Evolutionary conservation across 2,888 invertebrate genomes (phyloP), one percentile per base, ranked within the genome.

Genomic region (Resseliella maxima): DNA sequence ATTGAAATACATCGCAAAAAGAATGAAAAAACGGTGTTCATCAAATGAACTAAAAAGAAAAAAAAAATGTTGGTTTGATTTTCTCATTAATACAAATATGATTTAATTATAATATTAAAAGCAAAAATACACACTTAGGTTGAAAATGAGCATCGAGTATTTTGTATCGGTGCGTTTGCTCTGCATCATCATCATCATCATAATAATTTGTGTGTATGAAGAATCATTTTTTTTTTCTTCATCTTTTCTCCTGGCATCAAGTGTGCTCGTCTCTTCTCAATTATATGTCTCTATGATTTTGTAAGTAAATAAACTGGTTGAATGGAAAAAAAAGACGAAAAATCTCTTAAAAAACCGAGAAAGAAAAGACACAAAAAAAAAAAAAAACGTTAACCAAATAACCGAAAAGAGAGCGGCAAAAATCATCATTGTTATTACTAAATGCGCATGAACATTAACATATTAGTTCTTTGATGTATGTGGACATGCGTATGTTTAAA

Each of bases 361-460:
- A 50, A 8, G 21, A 50, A 50, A 50, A 50, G 15, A 50, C 50
- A 50, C 50, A 50, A 6, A 8, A 10, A 50, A 41, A 41, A 41
- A 8, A 6, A 50, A 12, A 36, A 36, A 81, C 36, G 18, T 36
- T 24, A 27, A 36, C 81, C 81, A 81, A 18, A 81, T 81, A n/a
- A 50, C 12, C 15, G 24, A 83, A 83, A 36, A 83, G 38, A 83
- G 83, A 83, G 83, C 83, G 83, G 83, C 83, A 83, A 83, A 36
- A 83, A 83, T 83, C 38, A 38, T 83, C 24, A 83, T 83, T 83
- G 21, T 83, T 83, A 83, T 83, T 83, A 83, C n/a, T 38, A 83
- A 83, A 83, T 83, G 83, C 38, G 83, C 83, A 24, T 36, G 83
- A 83, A 83, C 83, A 83, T 83, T 83, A 83, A 83, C 83, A 83